A percentile compares a stretch with the other conserved stretches of the same genome.
Conservation (phyloP, 1,140 invertebrate genomes). For the Pteromalus puparum region DNA sequence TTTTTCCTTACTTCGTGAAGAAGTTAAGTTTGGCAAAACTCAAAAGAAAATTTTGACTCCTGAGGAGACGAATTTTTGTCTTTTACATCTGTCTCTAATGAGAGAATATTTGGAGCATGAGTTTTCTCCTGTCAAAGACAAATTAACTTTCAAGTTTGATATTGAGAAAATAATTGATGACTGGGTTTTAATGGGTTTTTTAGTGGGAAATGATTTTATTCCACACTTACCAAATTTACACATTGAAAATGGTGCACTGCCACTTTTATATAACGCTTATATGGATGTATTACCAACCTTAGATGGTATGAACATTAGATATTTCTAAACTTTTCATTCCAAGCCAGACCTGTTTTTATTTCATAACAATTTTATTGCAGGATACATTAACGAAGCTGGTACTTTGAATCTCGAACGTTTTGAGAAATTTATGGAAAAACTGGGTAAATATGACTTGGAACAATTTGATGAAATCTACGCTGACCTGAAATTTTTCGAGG, state of each 20-base stretch:
- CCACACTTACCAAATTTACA: conserved; percentile 95
- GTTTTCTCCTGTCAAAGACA: conserved; percentile 85
- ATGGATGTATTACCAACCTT: conserved; percentile 90
- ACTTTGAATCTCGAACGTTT: conserved; percentile 89
- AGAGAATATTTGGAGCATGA: conserved; percentile 96
- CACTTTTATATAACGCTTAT: conserved; percentile 91
- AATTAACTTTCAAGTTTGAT: conserved; percentile 82
- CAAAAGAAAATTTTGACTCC: conserved; percentile 80
- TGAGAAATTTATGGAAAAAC: conserved; percentile 88
- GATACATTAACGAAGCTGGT: conserved; percentile 95
- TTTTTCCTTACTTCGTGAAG: conserved; percentile 93
- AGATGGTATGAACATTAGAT: conserved; percentile 80
- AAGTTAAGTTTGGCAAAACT: conserved; percentile 86
- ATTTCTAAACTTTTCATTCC: background rate
- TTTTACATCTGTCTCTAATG: conserved; percentile 93
- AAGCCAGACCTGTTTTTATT: background rate
- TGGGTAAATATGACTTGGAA: conserved; percentile 88
- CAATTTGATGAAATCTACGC: conserved; percentile 90
- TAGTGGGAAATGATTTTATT: conserved; percentile 98
- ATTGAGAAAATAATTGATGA: conserved; percentile 87
- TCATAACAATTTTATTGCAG: conserved; percentile 71
- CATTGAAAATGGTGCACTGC: conserved; percentile 92
- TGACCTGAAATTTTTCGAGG: conserved; percentile 90
- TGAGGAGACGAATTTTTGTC: conserved; percentile 94
- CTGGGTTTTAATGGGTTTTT: conserved; percentile 94